phyloP scores from a whole-genome alignment of 1,140 invertebrate species.

The Vanessa atalanta region DNA sequence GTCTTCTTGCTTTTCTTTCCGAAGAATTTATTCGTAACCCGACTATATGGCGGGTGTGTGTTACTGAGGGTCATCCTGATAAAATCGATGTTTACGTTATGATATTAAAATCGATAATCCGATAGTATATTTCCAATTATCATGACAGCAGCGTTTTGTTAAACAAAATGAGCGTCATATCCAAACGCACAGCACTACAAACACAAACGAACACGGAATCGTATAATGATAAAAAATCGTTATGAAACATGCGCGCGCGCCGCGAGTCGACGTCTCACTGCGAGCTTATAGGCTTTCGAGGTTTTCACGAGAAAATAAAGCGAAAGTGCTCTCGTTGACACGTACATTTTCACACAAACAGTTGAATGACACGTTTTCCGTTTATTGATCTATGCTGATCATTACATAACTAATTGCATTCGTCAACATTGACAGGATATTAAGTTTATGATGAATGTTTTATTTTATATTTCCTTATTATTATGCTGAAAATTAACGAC shows the following conservation, averaged over 20 bases:
- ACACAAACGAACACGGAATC: neutral
- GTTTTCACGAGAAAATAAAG: constrained; percentile 57
- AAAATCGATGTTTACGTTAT: constrained; percentile 22
- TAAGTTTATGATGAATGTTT: too few relatives aligned
- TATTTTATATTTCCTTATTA: too few relatives aligned
- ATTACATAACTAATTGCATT: neutral
- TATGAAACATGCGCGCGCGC: constrained; percentile 47
- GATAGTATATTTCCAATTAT: neutral
- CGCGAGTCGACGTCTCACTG: constrained; percentile 44
- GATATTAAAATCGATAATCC: constrained; percentile 15
- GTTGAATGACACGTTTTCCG: constrained; percentile 43
- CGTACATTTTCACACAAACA: constrained; percentile 44
- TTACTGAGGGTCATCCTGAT: constrained; percentile 65
- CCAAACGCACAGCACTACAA: constrained; percentile 23
- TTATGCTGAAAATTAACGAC: too few relatives aligned
- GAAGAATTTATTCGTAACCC: constrained; percentile 63
- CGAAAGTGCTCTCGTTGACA: constrained; percentile 58
- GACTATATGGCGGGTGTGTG: constrained; percentile 57
- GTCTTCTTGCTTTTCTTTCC: constrained; percentile 73
- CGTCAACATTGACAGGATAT: too few relatives aligned
- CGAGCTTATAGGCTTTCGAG: constrained; percentile 53
- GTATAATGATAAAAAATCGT: neutral
- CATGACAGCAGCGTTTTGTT: constrained; percentile 45
- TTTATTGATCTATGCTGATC: constrained; percentile 30
- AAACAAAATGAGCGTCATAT: constrained; percentile 46